Evolutionary conservation across 2,888 invertebrate species (phyloP), one percentile per base, ranked within the genome.

Genomic region (Apamea sordens): DNA sequence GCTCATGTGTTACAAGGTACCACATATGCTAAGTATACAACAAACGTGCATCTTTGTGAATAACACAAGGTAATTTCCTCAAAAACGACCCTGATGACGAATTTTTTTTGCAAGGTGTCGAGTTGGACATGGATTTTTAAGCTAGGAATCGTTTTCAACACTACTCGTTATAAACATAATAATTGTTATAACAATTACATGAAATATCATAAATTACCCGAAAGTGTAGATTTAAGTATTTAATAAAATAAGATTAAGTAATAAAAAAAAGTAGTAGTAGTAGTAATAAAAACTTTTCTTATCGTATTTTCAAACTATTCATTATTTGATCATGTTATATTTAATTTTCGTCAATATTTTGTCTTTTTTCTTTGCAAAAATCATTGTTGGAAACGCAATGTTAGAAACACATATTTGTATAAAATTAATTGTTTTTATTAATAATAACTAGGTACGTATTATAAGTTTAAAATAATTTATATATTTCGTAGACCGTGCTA

Each of bases 401-500:
- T 36, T 36, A 10, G 5, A 36, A 74, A 28, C 15, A 41, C 28
- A 24, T 21, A 13, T n/a, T 7, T 64, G n/a, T 21, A 41, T 41
- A 11, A 28, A 28, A 53, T 24, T 36, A 6, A 24, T 15, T 15
- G 2, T 69, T 50, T 32, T 41, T 0, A 56, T 28, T 36, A 59
- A 8, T 32, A 47, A 1, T 47, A 47, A 59, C 6, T 0, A n/a
- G n/a, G n/a, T n/a, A 41, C 18, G 1, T 59, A 47, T 5, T 28
- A 50, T 24, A 24, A n/a, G 8, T 56, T 28, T 2, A 21, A 36
- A 73, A 50, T 67, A 53, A 64, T 21, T 0, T 65, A 11, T 10
- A 11, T 41, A 11, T 82, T 76, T 68, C 80, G 83, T 80, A 80
- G 83, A 36, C 65, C 21, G 18, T 76, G 80, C 80, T 80, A 80